A percentile compares a stretch with the other conserved stretches of the same genome.
phyloP scores from a whole-genome alignment of 1,140 invertebrate genomes.

The Chironomus tepperi region DNA sequence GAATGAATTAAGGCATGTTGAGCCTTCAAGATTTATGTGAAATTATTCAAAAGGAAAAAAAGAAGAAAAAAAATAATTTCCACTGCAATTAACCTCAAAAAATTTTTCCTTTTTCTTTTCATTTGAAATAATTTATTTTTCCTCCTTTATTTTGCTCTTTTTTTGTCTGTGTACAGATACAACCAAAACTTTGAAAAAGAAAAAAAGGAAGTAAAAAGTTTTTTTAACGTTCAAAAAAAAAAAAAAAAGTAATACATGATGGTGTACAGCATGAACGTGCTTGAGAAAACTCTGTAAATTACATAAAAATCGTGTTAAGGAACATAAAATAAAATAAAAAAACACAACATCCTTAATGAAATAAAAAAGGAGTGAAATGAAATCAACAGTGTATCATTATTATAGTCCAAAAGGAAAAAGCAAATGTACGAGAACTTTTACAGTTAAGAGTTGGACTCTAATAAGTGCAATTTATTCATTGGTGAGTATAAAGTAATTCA shows the following conservation, averaged over 20 bases:
- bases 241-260: no score
- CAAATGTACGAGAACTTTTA: conserved; percentile 49
- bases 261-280: no score
- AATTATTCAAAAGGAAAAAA: not conserved
- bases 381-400: conserved; percentile 44
- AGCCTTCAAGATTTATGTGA: not conserved
- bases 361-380: conserved; percentile 36
- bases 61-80: not conserved
- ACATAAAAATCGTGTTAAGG: no score
- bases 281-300: no score
- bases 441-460: conserved; percentile 56
- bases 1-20: not conserved
- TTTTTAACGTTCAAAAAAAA: not conserved
- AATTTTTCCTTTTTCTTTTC: not conserved
- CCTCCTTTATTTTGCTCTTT: not conserved
- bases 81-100: not conserved
- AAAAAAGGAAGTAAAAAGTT: not conserved
- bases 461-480: conserved; percentile 55
- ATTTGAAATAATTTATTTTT: not conserved
- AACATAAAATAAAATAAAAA: no score
- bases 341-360: not conserved
- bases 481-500: conserved; percentile 41
- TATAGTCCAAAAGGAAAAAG: conserved; percentile 40
- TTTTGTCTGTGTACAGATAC: not conserved
- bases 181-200: not conserved